These are phyloP conservation scores for Perca flavescens DNA, from an alignment of 2,113 vertebrate genomes.

Conservation along the genomic window DNA sequence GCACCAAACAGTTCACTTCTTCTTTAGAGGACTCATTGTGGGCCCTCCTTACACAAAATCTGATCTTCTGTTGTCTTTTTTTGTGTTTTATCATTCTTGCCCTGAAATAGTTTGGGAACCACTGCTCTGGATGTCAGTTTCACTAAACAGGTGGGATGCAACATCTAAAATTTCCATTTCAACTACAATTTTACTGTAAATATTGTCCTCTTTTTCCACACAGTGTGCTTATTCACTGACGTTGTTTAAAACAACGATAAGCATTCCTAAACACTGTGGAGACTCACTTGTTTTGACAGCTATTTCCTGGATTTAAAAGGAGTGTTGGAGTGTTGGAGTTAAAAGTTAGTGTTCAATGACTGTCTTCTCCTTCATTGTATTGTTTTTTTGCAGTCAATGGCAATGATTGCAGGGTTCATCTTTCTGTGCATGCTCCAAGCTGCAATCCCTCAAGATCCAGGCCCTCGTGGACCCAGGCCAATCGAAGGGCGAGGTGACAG, in stretches of 20 bases:
- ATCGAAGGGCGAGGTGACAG: slow-evolving; percentile 59
- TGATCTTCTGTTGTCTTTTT: background rate
- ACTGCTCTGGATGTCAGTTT: background rate
- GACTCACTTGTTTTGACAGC: slow-evolving; percentile 68
- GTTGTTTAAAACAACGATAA: slow-evolving; percentile 65
- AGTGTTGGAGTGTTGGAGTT: background rate
- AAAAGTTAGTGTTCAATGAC: slow-evolving; percentile 6
- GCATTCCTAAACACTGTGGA: slow-evolving; percentile 57
- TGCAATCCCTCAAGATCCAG: slow-evolving; percentile 33
- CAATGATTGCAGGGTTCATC: slow-evolving; percentile 54
- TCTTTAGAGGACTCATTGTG: background rate
- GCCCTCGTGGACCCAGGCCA: slow-evolving; percentile 58
- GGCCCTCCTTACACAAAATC: background rate
- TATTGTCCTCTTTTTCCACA: slow-evolving; percentile 18
- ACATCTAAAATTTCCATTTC: background rate
- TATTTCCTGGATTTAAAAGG: slow-evolving; percentile 61
- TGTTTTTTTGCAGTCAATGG: slow-evolving; percentile 51
- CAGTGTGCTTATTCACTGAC: slow-evolving; percentile 21
- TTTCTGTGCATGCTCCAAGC: slow-evolving; percentile 62
- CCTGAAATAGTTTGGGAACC: background rate
- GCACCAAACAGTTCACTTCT: background rate
- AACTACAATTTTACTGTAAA: background rate
- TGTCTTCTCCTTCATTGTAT: background rate
- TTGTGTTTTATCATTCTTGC: background rate
- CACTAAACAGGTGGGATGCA: slow-evolving; percentile 25